These are phyloP conservation scores for Schlechtendalia chinensis DNA, from an alignment of 1,140 invertebrate species.

Conservation along the genomic window DNA sequence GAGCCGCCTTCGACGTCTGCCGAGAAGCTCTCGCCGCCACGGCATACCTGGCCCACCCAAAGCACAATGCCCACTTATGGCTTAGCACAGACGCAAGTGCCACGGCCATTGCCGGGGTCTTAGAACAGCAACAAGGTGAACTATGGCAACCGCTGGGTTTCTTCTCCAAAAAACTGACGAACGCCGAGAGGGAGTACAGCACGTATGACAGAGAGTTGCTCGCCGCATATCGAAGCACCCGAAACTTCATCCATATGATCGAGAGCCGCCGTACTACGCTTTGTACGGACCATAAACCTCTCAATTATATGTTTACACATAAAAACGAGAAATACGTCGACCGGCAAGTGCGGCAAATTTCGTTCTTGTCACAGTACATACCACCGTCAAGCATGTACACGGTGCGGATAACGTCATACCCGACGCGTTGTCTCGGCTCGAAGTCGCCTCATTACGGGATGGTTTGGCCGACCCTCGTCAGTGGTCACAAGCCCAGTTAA, in stretches of 20 bases:
- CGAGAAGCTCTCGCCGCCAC: slow-evolving; percentile 53
- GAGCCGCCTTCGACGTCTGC: slow-evolving; percentile 52
- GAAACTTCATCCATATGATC: slow-evolving; percentile 34
- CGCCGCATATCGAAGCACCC: slow-evolving; percentile 54
- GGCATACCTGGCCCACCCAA: slow-evolving; percentile 20
- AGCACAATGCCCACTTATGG: background rate
- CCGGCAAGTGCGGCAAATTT: background rate
- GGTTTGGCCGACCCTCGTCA: no score
- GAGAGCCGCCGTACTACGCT: background rate
- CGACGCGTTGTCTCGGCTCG: slow-evolving; percentile 54
- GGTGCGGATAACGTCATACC: slow-evolving; percentile 55
- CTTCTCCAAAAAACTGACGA: slow-evolving; percentile 47
- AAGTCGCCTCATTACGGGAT: background rate
- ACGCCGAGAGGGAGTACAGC: slow-evolving; percentile 22
- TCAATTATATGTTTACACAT: slow-evolving; percentile 51
- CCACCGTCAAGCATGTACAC: background rate
- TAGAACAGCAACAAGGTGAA: slow-evolving; percentile 51
- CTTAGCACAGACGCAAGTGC: slow-evolving; percentile 51
- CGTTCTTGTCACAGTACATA: background rate
- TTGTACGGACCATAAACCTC: background rate
- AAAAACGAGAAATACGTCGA: slow-evolving; percentile 53
- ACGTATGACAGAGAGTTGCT: slow-evolving; percentile 57
- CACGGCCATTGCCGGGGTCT: slow-evolving; percentile 53
- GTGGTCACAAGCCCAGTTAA: no score
- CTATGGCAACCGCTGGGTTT: slow-evolving; percentile 47